Percentiles rank a stretch among this genome's conserved stretches.
Evolutionary conservation across 2,797 vertebrate species (phyloP).

Genomic region (Lates japonicus): DNA sequence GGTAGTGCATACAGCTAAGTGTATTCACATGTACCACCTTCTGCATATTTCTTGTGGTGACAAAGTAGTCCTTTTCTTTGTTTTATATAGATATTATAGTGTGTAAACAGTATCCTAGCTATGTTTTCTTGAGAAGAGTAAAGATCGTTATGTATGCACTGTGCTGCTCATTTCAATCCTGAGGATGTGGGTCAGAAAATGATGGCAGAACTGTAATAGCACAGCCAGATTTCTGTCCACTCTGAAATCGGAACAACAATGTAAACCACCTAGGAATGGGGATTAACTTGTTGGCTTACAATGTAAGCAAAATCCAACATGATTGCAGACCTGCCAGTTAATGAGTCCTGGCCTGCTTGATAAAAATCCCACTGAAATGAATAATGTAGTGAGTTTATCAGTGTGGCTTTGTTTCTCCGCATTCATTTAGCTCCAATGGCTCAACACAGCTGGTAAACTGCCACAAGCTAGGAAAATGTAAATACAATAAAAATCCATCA

Average conservation of each 20-base stretch:
- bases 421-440: constrained; percentile 24
- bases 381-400: constrained; percentile 18
- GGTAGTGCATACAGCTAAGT: too few species aligned
- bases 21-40: neutral
- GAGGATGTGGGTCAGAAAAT: constrained; percentile 36
- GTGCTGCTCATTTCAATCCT: constrained; percentile 13
- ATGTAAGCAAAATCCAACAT: constrained; percentile 28
- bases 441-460: constrained; percentile 43
- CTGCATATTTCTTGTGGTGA: neutral
- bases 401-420: constrained; percentile 25
- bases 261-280: constrained; percentile 22
- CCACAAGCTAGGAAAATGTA: constrained; percentile 35
- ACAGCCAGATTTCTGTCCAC: constrained; percentile 36
- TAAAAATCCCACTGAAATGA: constrained; percentile 49
- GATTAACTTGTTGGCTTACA: constrained; percentile 40
- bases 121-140: constrained; percentile 4
- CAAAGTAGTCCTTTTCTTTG: neutral
- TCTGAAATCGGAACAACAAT: constrained; percentile 38
- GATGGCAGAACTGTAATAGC: constrained; percentile 23
- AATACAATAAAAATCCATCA: constrained; percentile 40
- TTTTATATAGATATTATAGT: neutral
- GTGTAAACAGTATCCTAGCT: neutral
- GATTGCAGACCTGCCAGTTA: constrained; percentile 37
- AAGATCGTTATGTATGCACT: neutral
- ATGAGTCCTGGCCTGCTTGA: constrained; percentile 45